These are phyloP conservation scores for Tiaroga cobitis DNA, from an alignment of 2,797 vertebrate species.

Conservation along the genomic window DNA sequence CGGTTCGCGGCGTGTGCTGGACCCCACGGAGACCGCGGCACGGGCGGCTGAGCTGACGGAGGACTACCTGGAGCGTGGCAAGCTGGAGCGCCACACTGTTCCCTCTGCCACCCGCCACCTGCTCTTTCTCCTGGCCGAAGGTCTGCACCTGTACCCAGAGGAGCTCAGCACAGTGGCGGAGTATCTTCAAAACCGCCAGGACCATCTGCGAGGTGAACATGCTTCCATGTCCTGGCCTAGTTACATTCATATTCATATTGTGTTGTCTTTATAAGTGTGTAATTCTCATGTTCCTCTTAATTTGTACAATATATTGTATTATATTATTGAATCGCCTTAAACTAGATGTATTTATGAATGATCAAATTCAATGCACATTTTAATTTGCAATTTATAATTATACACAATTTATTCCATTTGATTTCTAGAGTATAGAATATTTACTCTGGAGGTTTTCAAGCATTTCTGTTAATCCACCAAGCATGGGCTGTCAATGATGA, in stretches of 20 bases:
- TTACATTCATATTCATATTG: neutral
- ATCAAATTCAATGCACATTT: neutral
- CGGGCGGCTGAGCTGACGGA: constrained; percentile 78
- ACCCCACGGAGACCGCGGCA: constrained; percentile 72
- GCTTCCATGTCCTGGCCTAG: neutral
- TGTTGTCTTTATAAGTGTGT: neutral
- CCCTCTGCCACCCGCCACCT: constrained; percentile 74
- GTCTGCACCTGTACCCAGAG: constrained; percentile 75
- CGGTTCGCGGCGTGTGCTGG: constrained; percentile 65
- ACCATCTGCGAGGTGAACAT: constrained; percentile 74
- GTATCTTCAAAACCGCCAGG: constrained; percentile 74
- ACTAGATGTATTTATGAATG: neutral
- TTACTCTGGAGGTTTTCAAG: too few species aligned
- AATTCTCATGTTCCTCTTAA: neutral
- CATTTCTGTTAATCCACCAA: too few species aligned
- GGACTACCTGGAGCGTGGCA: constrained; percentile 76
- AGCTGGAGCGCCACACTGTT: constrained; percentile 72
- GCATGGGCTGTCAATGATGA: too few species aligned
- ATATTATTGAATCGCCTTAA: neutral
- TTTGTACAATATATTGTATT: neutral
- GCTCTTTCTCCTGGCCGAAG: constrained; percentile 76
- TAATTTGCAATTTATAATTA: too few species aligned
- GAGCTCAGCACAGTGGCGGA: constrained; percentile 74
- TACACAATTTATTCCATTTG: neutral
- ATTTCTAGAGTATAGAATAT: too few species aligned